phyloP scores from a whole-genome alignment of 64 coral and sea anemone species.

The Catalaphyllia jardinei region DNA sequence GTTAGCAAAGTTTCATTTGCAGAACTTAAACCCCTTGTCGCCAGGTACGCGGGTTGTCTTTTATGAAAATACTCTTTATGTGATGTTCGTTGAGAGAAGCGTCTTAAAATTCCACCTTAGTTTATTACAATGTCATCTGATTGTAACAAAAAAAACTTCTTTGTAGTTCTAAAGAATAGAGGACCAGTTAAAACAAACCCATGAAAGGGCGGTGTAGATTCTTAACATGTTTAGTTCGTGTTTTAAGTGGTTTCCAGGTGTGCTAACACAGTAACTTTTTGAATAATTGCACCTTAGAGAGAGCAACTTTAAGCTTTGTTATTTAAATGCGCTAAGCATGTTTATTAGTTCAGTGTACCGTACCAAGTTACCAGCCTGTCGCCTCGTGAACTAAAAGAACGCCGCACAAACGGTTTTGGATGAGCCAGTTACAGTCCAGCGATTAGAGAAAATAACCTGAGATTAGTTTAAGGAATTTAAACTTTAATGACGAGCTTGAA shows the following conservation, averaged over 20 bases:
- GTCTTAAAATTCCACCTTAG: too few species aligned
- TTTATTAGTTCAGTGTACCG: background rate
- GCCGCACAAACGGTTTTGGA: background rate
- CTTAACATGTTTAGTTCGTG: background rate
- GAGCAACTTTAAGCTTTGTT: constrained; percentile 3
- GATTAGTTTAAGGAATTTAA: background rate
- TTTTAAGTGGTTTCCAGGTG: background rate
- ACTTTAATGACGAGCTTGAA: background rate
- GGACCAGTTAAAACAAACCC: too few species aligned
- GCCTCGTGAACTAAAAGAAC: background rate
- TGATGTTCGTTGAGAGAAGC: too few species aligned
- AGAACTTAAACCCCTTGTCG: too few species aligned
- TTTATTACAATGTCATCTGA: too few species aligned
- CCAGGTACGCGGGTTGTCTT: too few species aligned
- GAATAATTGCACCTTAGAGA: background rate
- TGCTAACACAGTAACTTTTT: background rate
- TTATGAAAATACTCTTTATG: too few species aligned
- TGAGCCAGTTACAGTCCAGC: background rate
- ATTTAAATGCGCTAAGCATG: background rate
- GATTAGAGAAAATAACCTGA: background rate
- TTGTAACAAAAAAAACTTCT: too few species aligned
- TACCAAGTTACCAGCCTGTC: background rate
- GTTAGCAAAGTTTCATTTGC: too few species aligned
- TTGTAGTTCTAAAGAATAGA: too few species aligned
- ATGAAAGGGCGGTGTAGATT: too few species aligned